Conservation (phyloP, 2,888 invertebrate genomes). For the Andrena flavipes region DNA sequence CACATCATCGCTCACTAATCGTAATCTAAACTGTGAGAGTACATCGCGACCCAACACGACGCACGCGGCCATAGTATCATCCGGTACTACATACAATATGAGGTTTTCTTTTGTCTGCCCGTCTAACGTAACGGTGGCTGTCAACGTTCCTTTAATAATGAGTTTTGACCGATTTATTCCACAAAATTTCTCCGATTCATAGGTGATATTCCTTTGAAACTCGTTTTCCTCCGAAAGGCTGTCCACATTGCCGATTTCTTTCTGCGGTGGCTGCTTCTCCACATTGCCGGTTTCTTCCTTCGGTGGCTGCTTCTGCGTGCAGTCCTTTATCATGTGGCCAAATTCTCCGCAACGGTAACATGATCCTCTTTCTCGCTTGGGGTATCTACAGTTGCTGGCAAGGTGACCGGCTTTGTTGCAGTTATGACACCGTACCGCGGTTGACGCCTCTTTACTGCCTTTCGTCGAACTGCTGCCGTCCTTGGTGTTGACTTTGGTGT, state of each 20-base stretch:
- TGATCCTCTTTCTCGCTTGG: background rate
- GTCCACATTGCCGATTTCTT: background rate
- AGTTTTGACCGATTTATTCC: background rate
- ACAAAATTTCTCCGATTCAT: background rate
- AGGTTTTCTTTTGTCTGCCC: background rate
- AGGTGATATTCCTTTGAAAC: background rate
- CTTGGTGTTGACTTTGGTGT: background rate
- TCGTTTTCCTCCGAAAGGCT: background rate
- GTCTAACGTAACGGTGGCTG: background rate
- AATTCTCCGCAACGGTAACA: background rate
- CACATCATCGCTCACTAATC: background rate
- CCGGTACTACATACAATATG: conserved; percentile 13
- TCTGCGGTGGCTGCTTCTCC: background rate
- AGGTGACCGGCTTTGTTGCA: background rate
- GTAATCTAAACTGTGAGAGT: background rate
- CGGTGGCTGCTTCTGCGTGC: background rate
- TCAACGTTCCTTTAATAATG: conserved; percentile 5
- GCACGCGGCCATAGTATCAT: conserved; percentile 12
- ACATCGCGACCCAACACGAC: conserved; percentile 14
- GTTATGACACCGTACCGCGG: background rate
- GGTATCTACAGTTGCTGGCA: background rate
- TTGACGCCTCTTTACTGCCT: background rate
- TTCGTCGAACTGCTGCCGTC: background rate
- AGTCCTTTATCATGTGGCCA: background rate
- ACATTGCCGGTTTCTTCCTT: background rate